Conservation (phyloP, 2,113 vertebrate species). For the Sus scrofa region T2T-Sscrofa CM000818.6:129668001-129668500, state of each 20-base stretch:
- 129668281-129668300: background rate
- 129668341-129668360: background rate
- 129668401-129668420: background rate
- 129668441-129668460: no score
- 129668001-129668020: background rate
- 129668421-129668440: rapidly evolving
- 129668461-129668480: rapidly evolving
- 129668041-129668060: constrained; percentile 51
- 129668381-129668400: background rate
- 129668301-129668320: background rate
- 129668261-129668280: background rate
- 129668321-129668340: background rate
- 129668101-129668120: constrained; percentile 70
- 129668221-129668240: no score
- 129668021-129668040: constrained; percentile 43
- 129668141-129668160: constrained; percentile 71
- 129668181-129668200: background rate
- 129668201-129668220: no score
- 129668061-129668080: constrained; percentile 69
- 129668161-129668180: background rate
- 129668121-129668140: constrained; percentile 39
- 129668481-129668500: background rate
- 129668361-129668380: background rate
- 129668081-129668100: constrained; percentile 83
- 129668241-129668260: rapidly evolving